Evolutionary conservation across 2,113 vertebrate species (phyloP).

Genomic region (Misgurnus anguillicaudatus): DNA sequence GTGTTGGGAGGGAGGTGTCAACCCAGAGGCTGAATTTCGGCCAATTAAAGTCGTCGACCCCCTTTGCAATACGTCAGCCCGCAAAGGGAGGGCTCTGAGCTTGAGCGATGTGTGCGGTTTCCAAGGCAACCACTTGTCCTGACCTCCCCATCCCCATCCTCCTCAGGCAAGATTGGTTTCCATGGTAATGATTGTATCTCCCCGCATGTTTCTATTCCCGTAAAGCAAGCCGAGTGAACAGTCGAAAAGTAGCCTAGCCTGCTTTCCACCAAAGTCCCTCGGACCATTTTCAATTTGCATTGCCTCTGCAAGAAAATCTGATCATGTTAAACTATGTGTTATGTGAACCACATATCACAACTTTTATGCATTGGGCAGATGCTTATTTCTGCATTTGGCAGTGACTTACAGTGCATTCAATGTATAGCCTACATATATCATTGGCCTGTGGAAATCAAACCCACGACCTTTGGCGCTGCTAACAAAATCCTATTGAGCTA

Average conservation of each 20-base stretch:
- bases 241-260: constrained; percentile 58
- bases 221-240: constrained; percentile 58
- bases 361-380: too few species aligned
- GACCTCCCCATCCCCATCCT: constrained; percentile 58
- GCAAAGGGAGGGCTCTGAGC: constrained; percentile 49
- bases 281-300: constrained; percentile 16
- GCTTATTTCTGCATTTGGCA: too few species aligned
- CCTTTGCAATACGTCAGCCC: constrained; percentile 42
- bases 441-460: too few species aligned
- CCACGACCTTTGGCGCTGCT: too few species aligned
- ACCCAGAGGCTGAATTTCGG: constrained; percentile 57
- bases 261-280: constrained; percentile 38
- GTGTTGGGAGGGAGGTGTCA: constrained; percentile 50
- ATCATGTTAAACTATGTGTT: not conserved
- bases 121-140: constrained; percentile 63
- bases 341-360: too few species aligned
- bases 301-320: constrained; percentile 6
- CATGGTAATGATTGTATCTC: constrained; percentile 61
- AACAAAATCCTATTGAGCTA: too few species aligned
- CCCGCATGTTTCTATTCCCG: constrained; percentile 56
- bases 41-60: constrained; percentile 60
- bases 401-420: too few species aligned
- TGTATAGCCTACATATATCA: too few species aligned
- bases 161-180: constrained; percentile 59
- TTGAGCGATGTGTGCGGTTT: constrained; percentile 62